Base-by-base conservation (phyloP, 2,888 invertebrate genomes). In the Sphaeridia pumilis region DNA sequence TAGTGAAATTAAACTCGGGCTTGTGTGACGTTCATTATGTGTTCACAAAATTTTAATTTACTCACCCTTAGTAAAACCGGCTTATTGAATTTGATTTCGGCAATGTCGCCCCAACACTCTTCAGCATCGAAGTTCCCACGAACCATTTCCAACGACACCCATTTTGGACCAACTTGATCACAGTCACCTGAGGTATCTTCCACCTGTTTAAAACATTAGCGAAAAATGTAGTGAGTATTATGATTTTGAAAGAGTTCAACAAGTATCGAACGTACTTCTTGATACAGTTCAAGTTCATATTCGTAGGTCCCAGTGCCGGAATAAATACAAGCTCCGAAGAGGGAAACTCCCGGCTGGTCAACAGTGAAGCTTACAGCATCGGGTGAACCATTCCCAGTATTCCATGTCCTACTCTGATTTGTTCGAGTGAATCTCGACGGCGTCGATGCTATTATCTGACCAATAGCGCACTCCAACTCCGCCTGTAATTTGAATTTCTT, bases 331-430 rank as follows among this genome's bases (percentile, higher is more conserved):
- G 86, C 86, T 1, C 95, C 97, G 26, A 86, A 86, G 36, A 97
- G 78, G 24, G 86, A 81, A 44, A 95, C 81, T 2, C 94, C 94
- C 0, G 85, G 77, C 21, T 85, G 78, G 73, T 97, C 94, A 10
- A 95, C 93, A 31, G 84, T 83, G 68, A 95, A 92, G 67, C 88
- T 88, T 66, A 98, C 86, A 0, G 94, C 94, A 73, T 98, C 97
- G 0, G 94, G 90, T 10, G 90, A 90, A 27, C 94, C 94, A 70
- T 90, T 92, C 3, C 94, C 92, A 0, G 94, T 92, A 70, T 95
- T 94, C 97, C 97, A 97, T 0, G 87, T 86, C 42, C 90, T 80
- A 46, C 84, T 83, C 62, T 85, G 82, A 70, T 92, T 93, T 42
- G 87, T 84, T 45, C 90, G 81, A 38, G 88, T 85, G 71, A 95